These are phyloP conservation scores for Caenorhabditis brenneri DNA, from an alignment of 1,140 invertebrate species.

Conservation along the genomic window DNA sequence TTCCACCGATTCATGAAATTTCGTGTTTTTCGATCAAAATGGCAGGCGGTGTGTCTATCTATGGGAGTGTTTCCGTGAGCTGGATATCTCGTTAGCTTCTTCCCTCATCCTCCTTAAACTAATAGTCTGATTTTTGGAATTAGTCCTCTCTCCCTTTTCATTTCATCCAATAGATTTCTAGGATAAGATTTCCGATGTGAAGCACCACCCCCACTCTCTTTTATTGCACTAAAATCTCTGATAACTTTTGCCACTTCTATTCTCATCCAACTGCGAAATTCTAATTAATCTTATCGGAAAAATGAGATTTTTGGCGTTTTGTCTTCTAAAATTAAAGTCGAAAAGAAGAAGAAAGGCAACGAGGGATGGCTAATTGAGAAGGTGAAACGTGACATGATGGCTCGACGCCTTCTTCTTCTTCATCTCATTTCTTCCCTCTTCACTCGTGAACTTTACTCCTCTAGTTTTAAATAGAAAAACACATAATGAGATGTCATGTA, in stretches of 20 bases:
- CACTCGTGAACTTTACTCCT: background rate
- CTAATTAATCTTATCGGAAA: background rate
- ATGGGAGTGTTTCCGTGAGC: background rate
- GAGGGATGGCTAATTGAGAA: slow-evolving; percentile 15
- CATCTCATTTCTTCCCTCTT: background rate
- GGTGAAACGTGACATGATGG: slow-evolving; percentile 12
- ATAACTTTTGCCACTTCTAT: background rate
- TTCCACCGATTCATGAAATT: slow-evolving; percentile 15
- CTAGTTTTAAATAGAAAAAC: background rate
- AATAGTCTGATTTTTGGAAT: background rate
- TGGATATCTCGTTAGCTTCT: background rate
- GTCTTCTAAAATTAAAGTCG: slow-evolving; percentile 9
- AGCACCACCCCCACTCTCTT: background rate
- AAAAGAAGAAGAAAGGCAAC: background rate
- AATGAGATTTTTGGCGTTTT: background rate
- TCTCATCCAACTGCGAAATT: background rate
- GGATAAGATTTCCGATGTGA: background rate
- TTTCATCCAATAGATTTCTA: background rate
- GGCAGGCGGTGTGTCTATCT: background rate
- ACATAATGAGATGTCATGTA: too few relatives aligned
- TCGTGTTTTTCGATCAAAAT: slow-evolving; percentile 14
- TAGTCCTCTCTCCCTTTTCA: background rate
- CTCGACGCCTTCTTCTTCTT: background rate
- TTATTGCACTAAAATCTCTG: background rate
- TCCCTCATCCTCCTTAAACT: background rate